Evolutionary conservation across 2,888 invertebrate species (phyloP).

Genomic region (Rapana venosa): DNA sequence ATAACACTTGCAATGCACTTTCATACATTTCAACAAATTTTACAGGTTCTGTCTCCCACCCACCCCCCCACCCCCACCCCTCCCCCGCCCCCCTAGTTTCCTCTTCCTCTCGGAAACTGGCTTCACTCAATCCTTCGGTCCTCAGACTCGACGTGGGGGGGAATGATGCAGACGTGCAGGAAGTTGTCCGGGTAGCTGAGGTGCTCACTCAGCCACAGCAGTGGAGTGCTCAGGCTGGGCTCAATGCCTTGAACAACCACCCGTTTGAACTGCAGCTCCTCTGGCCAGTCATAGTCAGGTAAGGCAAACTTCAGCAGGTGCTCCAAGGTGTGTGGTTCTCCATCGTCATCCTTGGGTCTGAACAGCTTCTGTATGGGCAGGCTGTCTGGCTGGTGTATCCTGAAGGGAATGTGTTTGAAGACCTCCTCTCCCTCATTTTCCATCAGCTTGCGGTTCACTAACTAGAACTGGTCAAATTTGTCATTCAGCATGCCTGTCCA

Average conservation of each 20-base stretch:
- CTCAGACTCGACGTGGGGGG: no score
- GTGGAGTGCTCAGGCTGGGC: conserved; percentile 91
- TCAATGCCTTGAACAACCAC: conserved; percentile 91
- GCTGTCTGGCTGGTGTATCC: conserved; percentile 81
- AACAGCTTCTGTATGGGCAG: conserved; percentile 87
- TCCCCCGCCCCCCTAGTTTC: no score
- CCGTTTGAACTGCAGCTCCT: conserved; percentile 48
- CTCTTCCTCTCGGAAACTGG: no score
- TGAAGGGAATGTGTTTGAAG: conserved; percentile 75
- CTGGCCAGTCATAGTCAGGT: conserved; percentile 44
- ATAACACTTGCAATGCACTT: no score
- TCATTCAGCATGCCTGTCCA: conserved; percentile 97
- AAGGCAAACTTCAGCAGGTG: conserved; percentile 82
- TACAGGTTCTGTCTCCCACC: no score
- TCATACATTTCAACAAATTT: no score
- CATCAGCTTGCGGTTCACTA: conserved; percentile 96
- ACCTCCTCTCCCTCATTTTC: conserved; percentile 80
- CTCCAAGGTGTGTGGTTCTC: conserved; percentile 85
- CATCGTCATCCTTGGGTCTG: conserved; percentile 87
- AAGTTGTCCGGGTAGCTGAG: conserved; percentile 99
- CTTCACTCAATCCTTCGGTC: no score
- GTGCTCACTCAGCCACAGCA: conserved; percentile 98
- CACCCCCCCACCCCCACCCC: no score
- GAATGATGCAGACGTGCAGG: conserved; percentile 85
- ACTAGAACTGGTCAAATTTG: conserved; percentile 99